Evolutionary conservation across 2,888 invertebrate species (phyloP).

Genomic region (Drosophila barbarae): DNA sequence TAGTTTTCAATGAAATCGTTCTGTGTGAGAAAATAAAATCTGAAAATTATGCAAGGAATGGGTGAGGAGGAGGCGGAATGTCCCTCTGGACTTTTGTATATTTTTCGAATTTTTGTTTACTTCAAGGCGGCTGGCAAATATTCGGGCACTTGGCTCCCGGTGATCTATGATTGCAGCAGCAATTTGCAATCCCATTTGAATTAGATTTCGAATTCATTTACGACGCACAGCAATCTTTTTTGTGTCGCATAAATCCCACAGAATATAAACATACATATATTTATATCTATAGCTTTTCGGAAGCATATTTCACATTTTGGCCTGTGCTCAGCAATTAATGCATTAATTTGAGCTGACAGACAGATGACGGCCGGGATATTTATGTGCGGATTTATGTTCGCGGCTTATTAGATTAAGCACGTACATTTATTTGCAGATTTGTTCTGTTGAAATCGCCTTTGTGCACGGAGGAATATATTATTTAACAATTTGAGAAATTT

Average conservation of each 20-base stretch:
- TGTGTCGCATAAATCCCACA: slow-evolving; percentile 37
- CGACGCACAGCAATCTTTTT: slow-evolving; percentile 39
- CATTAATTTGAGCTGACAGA: slow-evolving; percentile 57
- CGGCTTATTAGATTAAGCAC: slow-evolving; percentile 42
- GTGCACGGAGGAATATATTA: not conserved
- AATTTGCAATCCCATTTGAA: slow-evolving; percentile 12
- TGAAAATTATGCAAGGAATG: slow-evolving; percentile 49
- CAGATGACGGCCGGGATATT: slow-evolving; percentile 49
- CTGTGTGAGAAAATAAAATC: slow-evolving; percentile 47
- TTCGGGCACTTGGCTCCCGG: slow-evolving; percentile 59
- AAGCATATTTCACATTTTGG: slow-evolving; percentile 31
- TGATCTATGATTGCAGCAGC: slow-evolving; percentile 44
- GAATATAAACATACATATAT: not conserved
- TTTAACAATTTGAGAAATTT: not conserved
- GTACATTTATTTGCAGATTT: slow-evolving; percentile 24
- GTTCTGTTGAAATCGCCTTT: slow-evolving; percentile 3
- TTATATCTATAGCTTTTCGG: not conserved
- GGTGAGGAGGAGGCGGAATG: slow-evolving; percentile 1
- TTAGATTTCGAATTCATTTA: slow-evolving; percentile 31
- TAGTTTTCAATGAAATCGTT: slow-evolving; percentile 51
- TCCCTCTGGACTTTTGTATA: slow-evolving; percentile 46
- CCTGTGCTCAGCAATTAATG: slow-evolving; percentile 48
- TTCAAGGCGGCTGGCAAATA: slow-evolving; percentile 46
- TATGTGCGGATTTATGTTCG: slow-evolving; percentile 40
- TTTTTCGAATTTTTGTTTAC: slow-evolving; percentile 57